phyloP scores from a whole-genome alignment of 2,888 invertebrate species.

The Patella caerulea region DNA sequence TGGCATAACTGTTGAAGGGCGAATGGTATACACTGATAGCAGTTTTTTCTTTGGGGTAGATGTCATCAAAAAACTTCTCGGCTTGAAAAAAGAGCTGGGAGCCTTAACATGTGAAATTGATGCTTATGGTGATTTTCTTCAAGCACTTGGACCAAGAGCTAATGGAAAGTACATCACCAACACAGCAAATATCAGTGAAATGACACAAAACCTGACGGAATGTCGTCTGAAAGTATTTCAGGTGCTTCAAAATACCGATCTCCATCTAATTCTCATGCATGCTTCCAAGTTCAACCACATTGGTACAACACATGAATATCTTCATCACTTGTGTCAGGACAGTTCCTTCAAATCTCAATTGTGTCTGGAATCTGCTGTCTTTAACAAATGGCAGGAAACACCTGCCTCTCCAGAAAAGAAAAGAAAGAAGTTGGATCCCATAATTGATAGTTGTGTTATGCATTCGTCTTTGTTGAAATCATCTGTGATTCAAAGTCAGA shows the following conservation, averaged over 20 bases:
- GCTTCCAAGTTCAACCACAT: slow-evolving; percentile 72
- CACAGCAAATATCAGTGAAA: slow-evolving; percentile 58
- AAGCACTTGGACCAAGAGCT: slow-evolving; percentile 68
- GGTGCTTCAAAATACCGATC: slow-evolving; percentile 57
- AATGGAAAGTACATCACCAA: slow-evolving; percentile 63
- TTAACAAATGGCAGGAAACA: slow-evolving; percentile 50
- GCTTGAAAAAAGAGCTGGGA: slow-evolving; percentile 60
- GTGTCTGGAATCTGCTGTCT: slow-evolving; percentile 55
- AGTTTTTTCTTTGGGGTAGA: slow-evolving; percentile 71
- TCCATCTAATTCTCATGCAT: slow-evolving; percentile 68
- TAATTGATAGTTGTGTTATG: slow-evolving; percentile 61
- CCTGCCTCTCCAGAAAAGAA: not conserved
- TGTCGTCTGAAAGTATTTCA: slow-evolving; percentile 63
- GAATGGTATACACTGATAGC: slow-evolving; percentile 72
- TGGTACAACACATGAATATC: slow-evolving; percentile 71
- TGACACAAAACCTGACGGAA: slow-evolving; percentile 53
- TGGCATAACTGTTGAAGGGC: slow-evolving; percentile 43
- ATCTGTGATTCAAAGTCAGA: slow-evolving; percentile 44
- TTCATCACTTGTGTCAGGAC: slow-evolving; percentile 64
- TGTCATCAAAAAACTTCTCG: slow-evolving; percentile 64
- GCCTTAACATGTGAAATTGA: slow-evolving; percentile 72
- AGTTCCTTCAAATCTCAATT: slow-evolving; percentile 51
- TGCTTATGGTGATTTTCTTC: slow-evolving; percentile 73
- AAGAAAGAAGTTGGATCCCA: slow-evolving; percentile 22
- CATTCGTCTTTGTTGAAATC: slow-evolving; percentile 57